These are phyloP conservation scores for roundworm (Caenorhabditis elegans) DNA, from an alignment of 1,140 invertebrate species.

Conservation along the genomic window DNA sequence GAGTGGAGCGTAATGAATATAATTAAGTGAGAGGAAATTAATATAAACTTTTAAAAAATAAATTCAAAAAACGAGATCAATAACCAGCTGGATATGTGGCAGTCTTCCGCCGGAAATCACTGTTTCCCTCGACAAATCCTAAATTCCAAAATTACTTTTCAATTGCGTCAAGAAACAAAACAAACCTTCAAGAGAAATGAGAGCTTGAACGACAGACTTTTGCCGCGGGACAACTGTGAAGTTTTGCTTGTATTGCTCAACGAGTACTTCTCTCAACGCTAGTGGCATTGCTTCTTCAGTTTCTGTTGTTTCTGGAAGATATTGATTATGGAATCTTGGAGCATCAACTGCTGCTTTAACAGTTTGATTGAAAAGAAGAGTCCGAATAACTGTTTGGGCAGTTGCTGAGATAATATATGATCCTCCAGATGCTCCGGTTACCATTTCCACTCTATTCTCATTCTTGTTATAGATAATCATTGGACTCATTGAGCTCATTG, in stretches of 20 bases:
- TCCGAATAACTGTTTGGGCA: slow-evolving; percentile 77
- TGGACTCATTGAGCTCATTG: slow-evolving; percentile 89
- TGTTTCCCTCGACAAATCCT: slow-evolving; percentile 65
- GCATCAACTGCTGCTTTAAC: slow-evolving; percentile 86
- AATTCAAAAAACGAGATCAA: slow-evolving; percentile 34
- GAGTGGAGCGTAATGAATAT: neutral
- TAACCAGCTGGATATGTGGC: slow-evolving; percentile 62
- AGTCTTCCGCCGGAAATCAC: slow-evolving; percentile 61
- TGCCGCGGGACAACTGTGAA: slow-evolving; percentile 56
- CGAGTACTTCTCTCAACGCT: slow-evolving; percentile 68
- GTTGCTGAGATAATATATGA: slow-evolving; percentile 82
- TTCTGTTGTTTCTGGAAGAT: slow-evolving; percentile 78
- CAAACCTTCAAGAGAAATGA: slow-evolving; percentile 32
- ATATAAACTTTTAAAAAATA: no score
- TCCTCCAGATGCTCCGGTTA: slow-evolving; percentile 86
- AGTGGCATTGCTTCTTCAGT: slow-evolving; percentile 79
- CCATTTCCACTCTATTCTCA: slow-evolving; percentile 74
- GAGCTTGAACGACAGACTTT: slow-evolving; percentile 62
- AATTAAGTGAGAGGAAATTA: neutral
- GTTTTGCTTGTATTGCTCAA: slow-evolving; percentile 51
- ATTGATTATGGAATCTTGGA: slow-evolving; percentile 86
- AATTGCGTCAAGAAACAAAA: neutral
- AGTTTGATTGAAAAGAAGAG: slow-evolving; percentile 80
- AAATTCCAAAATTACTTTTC: neutral
- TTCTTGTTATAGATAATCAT: slow-evolving; percentile 76